A percentile compares a stretch with the other conserved stretches of the same genome.
Conservation (phyloP, 2,888 invertebrate species). For the Pseudanteris insignis region DNA sequence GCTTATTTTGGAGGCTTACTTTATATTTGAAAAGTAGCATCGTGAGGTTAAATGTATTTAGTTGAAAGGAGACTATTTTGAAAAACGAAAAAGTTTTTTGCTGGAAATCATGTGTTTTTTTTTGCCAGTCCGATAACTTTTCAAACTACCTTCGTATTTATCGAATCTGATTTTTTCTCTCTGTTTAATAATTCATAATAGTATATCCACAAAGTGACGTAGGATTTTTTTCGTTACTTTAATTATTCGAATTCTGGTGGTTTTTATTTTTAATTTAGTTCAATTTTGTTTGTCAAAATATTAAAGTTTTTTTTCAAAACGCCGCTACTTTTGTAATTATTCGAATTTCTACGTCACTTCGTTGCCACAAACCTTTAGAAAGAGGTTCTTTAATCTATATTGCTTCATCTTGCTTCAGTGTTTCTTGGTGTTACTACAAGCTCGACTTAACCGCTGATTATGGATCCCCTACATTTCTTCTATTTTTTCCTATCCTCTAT, state of each 20-base stretch:
- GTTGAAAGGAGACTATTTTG: too few species aligned
- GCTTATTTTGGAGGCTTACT: too few species aligned
- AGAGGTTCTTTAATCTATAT: constrained; percentile 2
- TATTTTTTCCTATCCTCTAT: too few species aligned
- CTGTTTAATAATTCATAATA: constrained; percentile 1
- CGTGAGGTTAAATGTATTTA: too few species aligned
- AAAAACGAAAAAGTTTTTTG: too few species aligned
- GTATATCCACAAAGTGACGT: constrained; percentile 9
- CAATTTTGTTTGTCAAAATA: constrained; percentile 4
- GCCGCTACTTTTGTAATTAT: constrained; percentile 11
- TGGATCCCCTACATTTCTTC: constrained; percentile 2
- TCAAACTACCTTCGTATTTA: too few species aligned
- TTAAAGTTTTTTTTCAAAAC: constrained; percentile 10
- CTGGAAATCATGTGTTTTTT: too few species aligned
- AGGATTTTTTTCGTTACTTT: constrained; percentile 9
- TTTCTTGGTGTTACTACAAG: constrained; percentile 4
- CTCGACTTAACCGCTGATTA: constrained; percentile 12
- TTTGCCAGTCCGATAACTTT: too few species aligned
- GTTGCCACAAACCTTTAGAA: constrained; percentile 1
- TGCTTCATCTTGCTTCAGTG: constrained; percentile 13
- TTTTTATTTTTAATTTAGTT: constrained; percentile 3
- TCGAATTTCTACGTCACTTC: constrained; percentile 12
- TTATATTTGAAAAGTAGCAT: too few species aligned
- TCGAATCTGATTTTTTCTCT: constrained; percentile 14
- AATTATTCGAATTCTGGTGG: constrained; percentile 7